phyloP scores from a whole-genome alignment of 2,113 vertebrate species.

The Aramus guarauna region DNA sequence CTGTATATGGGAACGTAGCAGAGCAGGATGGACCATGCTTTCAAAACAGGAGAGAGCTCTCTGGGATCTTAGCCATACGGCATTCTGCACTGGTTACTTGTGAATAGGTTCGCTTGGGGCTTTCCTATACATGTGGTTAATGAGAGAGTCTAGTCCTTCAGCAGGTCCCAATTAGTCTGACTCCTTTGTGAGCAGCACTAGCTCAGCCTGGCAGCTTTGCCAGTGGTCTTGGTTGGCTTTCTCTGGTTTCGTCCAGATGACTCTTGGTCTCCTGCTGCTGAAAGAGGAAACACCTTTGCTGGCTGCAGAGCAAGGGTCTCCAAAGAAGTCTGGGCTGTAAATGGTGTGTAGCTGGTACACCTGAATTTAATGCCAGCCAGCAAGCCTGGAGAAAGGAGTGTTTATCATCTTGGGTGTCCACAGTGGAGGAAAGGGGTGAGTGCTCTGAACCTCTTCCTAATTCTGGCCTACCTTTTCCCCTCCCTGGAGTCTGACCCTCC shows the following conservation, averaged over 20 bases:
- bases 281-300: background rate
- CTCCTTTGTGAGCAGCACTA: background rate
- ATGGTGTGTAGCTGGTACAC: background rate
- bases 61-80: background rate
- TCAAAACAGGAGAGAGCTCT: background rate
- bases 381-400: background rate
- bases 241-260: background rate
- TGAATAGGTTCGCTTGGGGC: background rate
- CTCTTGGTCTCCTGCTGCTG: background rate
- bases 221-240: background rate
- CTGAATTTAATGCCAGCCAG: background rate
- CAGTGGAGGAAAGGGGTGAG: background rate
- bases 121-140: background rate
- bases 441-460: slow-evolving; percentile 6
- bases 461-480: background rate
- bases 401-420: background rate
- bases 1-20: background rate
- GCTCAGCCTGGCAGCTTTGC: background rate
- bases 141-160: background rate
- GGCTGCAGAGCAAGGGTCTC: background rate
- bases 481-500: background rate
- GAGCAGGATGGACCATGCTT: background rate
- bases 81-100: background rate
- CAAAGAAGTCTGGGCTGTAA: background rate
- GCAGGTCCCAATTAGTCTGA: background rate